Conservation (phyloP, 2,797 vertebrate genomes). For the Prionace glauca region DNA sequence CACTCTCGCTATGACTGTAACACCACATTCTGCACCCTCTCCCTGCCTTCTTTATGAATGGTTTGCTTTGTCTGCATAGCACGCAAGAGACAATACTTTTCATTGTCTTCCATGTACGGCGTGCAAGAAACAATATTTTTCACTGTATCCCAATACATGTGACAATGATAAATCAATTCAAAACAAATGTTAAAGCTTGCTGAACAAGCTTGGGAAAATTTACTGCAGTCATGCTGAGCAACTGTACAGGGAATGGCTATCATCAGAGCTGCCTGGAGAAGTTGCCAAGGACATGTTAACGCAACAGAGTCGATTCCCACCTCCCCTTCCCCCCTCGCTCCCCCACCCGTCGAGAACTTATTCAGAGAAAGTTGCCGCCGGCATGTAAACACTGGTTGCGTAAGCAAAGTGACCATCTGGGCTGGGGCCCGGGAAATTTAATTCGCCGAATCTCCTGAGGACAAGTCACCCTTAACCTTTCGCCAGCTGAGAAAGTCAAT, state of each 20-base stretch:
- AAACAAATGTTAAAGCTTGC: neutral
- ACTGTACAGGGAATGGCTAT: neutral
- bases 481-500: neutral
- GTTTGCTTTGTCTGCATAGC: too few species aligned
- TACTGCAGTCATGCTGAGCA: neutral
- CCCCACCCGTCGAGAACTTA: neutral
- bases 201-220: neutral
- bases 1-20: too few species aligned
- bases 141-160: too few species aligned
- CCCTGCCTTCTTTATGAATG: too few species aligned
- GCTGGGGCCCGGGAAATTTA: neutral
- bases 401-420: slow-evolving; percentile 1
- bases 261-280: neutral
- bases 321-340: neutral
- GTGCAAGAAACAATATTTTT: too few species aligned
- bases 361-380: neutral
- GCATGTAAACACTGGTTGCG: neutral
- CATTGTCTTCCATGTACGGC: too few species aligned
- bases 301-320: neutral
- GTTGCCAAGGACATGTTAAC: neutral
- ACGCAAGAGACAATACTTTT: too few species aligned
- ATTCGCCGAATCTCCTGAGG: neutral
- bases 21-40: too few species aligned
- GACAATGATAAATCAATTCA: too few species aligned
- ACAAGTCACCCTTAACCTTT: neutral